Evolutionary conservation across 2,888 invertebrate species (phyloP).

Genomic region (Clitarchus hookeri): DNA sequence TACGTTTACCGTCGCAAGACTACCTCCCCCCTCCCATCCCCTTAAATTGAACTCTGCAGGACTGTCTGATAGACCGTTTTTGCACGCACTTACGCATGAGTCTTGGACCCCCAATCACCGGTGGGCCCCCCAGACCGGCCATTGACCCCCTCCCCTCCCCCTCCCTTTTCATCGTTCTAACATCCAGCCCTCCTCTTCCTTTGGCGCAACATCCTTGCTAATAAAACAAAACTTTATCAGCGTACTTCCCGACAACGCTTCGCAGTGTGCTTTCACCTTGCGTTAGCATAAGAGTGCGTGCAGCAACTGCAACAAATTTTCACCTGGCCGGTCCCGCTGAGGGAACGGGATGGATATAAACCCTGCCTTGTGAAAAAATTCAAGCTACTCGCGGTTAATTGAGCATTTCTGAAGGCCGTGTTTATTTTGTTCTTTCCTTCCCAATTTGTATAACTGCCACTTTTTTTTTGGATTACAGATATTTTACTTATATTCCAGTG

Average conservation of each 20-base stretch:
- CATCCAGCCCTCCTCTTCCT: background rate
- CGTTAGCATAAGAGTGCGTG: background rate
- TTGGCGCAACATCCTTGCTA: background rate
- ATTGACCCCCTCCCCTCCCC: background rate
- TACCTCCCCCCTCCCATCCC: background rate
- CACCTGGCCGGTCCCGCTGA: background rate
- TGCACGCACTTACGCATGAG: background rate
- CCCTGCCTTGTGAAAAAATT: too few species aligned
- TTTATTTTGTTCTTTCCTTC: too few species aligned
- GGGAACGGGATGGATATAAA: too few species aligned
- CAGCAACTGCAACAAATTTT: background rate
- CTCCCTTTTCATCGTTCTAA: background rate
- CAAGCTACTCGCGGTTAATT: too few species aligned
- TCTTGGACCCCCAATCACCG: background rate
- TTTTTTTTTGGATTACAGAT: too few species aligned
- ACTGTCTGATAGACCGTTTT: background rate
- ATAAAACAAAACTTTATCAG: constrained; percentile 5
- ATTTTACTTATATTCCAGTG: too few species aligned
- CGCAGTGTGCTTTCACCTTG: constrained; percentile 14
- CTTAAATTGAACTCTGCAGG: too few species aligned
- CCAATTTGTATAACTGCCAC: too few species aligned
- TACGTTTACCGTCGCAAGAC: background rate
- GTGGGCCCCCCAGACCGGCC: background rate
- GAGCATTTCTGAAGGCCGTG: too few species aligned
- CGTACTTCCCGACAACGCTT: constrained; percentile 14